These are phyloP conservation scores for Scopus umbretta DNA, from an alignment of 2,113 vertebrate species.

Conservation along the genomic window DNA sequence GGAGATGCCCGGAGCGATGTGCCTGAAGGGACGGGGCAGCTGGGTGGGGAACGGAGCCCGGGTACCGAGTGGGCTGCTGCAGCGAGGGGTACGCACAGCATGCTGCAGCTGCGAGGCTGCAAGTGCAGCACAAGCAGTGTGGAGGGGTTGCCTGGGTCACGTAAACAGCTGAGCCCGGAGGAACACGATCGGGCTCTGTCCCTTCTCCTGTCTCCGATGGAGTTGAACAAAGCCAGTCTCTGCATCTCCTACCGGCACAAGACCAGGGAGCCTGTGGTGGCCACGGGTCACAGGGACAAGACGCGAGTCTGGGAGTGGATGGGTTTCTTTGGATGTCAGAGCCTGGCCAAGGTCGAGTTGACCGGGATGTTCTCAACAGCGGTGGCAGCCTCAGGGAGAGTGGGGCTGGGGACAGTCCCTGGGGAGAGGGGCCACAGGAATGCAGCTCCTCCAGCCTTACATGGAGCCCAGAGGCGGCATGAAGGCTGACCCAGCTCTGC, in stretches of 20 bases:
- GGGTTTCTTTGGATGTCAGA: background rate
- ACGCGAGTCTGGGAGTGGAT: fast-evolving
- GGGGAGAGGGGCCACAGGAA: background rate
- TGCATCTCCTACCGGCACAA: too few species aligned
- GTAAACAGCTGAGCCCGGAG: background rate
- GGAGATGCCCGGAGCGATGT: background rate
- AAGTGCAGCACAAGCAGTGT: background rate
- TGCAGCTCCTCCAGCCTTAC: fast-evolving
- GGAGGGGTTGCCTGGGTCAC: background rate
- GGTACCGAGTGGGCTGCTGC: fast-evolving
- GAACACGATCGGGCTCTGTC: background rate
- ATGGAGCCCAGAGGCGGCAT: fast-evolving
- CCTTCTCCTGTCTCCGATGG: background rate
- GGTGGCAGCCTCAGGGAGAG: background rate
- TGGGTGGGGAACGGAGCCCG: background rate
- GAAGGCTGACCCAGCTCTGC: background rate
- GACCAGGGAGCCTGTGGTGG: background rate
- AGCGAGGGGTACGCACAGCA: fast-evolving
- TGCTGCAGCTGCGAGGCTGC: background rate
- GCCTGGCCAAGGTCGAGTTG: background rate
- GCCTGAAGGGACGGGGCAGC: fast-evolving
- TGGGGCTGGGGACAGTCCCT: background rate
- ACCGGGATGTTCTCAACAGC: fast-evolving
- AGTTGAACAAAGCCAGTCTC: background rate
- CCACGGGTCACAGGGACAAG: background rate